Evolutionary conservation across 2,888 invertebrate species (phyloP).

Genomic region (Cryptophagus acutangulus): DNA sequence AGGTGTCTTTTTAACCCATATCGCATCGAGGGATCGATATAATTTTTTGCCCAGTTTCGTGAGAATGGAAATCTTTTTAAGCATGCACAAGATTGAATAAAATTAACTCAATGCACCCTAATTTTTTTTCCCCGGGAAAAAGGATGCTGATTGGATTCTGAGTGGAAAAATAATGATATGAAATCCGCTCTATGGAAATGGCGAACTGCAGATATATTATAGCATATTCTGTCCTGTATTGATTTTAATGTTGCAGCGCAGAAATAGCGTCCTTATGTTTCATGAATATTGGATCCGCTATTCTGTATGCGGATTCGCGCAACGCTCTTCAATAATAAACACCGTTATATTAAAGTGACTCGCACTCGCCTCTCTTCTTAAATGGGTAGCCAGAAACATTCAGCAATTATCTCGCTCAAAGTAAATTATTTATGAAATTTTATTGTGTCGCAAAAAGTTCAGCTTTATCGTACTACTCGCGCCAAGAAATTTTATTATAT

Average conservation of each 20-base stretch:
- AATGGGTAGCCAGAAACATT: slow-evolving; percentile 7
- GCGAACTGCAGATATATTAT: slow-evolving; percentile 49
- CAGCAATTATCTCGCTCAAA: slow-evolving; percentile 16
- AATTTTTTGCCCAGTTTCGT: not conserved
- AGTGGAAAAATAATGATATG: too few relatives aligned
- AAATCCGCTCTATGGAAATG: slow-evolving; percentile 40
- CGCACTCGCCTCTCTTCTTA: slow-evolving; percentile 10
- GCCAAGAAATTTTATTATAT: slow-evolving; percentile 54
- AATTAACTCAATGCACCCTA: too few relatives aligned
- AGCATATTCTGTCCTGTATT: slow-evolving; percentile 48
- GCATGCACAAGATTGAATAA: too few relatives aligned
- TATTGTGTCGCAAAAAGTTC: slow-evolving; percentile 36
- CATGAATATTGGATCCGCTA: slow-evolving; percentile 39
- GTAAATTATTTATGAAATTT: slow-evolving; percentile 43
- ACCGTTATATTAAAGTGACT: slow-evolving; percentile 31
- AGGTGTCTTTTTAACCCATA: slow-evolving; percentile 18
- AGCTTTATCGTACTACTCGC: slow-evolving; percentile 38
- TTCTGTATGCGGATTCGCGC: slow-evolving; percentile 40
- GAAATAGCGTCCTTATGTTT: slow-evolving; percentile 42
- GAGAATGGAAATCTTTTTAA: too few relatives aligned
- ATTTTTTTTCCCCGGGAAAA: too few relatives aligned
- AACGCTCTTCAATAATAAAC: slow-evolving; percentile 45
- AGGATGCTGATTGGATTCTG: too few relatives aligned
- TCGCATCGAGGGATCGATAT: slow-evolving; percentile 6
- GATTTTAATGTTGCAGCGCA: slow-evolving; percentile 46